These are phyloP conservation scores for Nannospalax galili DNA, from an alignment of 2,113 vertebrate genomes.

Conservation along the genomic window DNA sequence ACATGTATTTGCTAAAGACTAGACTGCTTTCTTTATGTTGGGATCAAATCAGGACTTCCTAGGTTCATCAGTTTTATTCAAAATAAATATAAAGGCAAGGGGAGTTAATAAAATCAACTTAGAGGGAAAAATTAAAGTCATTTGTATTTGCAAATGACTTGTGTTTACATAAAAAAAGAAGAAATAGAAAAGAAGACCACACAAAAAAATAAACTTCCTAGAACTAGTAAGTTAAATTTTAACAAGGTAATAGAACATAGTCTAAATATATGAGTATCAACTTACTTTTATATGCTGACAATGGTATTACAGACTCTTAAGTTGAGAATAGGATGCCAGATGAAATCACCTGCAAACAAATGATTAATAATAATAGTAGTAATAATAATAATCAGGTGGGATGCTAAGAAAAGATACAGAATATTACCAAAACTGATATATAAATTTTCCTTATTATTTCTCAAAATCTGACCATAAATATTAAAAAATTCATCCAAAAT, in stretches of 20 bases:
- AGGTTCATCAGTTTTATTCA: background rate
- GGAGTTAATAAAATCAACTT: background rate
- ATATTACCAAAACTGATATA: background rate
- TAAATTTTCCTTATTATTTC: background rate
- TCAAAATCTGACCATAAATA: background rate
- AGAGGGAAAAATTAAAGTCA: background rate
- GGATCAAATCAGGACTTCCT: no score
- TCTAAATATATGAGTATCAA: background rate
- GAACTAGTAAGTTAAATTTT: background rate
- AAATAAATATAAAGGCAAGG: background rate
- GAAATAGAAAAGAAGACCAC: background rate
- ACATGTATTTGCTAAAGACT: background rate
- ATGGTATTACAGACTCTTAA: no score
- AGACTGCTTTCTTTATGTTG: background rate
- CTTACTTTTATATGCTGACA: no score
- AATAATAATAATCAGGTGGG: no score
- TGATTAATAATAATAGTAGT: no score
- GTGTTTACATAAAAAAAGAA: background rate
- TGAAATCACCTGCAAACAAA: background rate
- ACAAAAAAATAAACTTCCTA: background rate
- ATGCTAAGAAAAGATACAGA: background rate
- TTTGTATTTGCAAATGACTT: background rate
- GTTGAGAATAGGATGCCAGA: background rate
- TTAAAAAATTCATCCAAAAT: no score
- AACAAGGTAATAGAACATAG: background rate